phyloP scores from a whole-genome alignment of 2,113 vertebrate genomes.

The Chloropsis hardwickii region DNA sequence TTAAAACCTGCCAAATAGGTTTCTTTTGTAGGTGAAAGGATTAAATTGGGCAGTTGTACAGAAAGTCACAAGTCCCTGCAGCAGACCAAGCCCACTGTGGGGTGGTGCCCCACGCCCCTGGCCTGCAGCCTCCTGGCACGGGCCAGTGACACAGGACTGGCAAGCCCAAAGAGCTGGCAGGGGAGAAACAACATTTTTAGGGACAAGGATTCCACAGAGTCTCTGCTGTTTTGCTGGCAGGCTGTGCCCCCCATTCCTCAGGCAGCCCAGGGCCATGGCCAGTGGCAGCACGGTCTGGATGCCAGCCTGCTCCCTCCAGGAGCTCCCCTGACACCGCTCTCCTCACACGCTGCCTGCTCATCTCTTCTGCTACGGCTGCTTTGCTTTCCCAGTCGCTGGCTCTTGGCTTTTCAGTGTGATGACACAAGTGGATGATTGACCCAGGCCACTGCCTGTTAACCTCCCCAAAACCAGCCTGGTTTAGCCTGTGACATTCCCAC shows the following conservation, averaged over 20 bases:
- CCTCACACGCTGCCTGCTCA: not conserved
- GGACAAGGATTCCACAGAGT: not conserved
- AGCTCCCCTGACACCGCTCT: not conserved
- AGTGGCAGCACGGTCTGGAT: not conserved
- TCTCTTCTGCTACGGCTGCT: not conserved
- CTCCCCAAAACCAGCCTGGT: not conserved
- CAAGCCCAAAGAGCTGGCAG: not conserved
- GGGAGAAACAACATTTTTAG: not conserved
- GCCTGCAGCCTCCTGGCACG: not conserved
- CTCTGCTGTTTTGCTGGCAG: rapidly evolving
- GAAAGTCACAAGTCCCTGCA: not conserved
- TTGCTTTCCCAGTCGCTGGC: not conserved
- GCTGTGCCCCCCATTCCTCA: not conserved
- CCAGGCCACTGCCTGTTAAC: not conserved
- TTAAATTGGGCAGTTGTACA: not conserved
- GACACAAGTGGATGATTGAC: not conserved
- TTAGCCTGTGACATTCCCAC: not conserved
- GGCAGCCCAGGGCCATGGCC: not conserved
- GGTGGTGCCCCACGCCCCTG: rapidly evolving
- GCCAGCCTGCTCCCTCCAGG: not conserved
- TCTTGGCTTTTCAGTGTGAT: not conserved
- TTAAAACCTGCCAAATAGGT: not conserved
- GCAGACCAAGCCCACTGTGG: not conserved
- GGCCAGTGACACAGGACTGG: not conserved
- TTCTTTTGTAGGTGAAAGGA: not conserved